Evolutionary conservation across 1,140 invertebrate genomes (phyloP), one percentile per base, ranked within the genome.

Genomic region (Bombus vancouverensis): DNA sequence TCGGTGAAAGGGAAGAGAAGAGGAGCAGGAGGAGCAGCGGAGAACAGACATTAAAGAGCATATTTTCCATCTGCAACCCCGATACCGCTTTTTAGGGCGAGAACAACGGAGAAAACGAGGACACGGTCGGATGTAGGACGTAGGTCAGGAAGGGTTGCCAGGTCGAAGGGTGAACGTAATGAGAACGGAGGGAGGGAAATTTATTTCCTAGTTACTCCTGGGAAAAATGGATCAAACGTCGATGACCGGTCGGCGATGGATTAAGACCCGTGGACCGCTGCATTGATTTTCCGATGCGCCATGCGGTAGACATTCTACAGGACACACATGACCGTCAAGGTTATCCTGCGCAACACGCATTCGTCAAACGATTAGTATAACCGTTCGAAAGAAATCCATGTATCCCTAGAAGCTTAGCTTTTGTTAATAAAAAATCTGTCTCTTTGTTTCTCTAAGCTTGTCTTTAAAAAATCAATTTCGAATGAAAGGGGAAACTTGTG

Each of bases 201-300:
- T 90, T 90, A 90, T 90, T 73, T 90, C 80, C 89, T 70, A 62
- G 68, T 42, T 75, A 78, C 75, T 68, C 39, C 74, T 87, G 79
- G 87, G 88, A 59, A 90, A 87, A 90, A 90, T 90, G 62, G 88
- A 86, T 90, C 88, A 85, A 84, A 84, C 70, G 74, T 76, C 73
- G 83, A 72, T 73, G 80, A 57, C 77, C 80, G 80, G 37, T 79
- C 53, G 80, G 4, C 62, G 65, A 78, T 62, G 81, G 78, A 82
- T 89, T 85, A 85, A 89, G 65, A 81, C 78, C 75, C 83, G 73
- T 57, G 77, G 59, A 62, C 70, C 65, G 88, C 88, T 89, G 88
- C 80, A 89, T 89, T 81, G 84, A 89, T 90, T 81, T 90, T 89
- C 37, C 32, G 53, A 65, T 70, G 79, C 85, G 71, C 66, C 78